A percentile compares a stretch with the other conserved stretches of the same genome.
Evolutionary conservation across 2,888 invertebrate genomes (phyloP).

Genomic region (Cabera pusaria): DNA sequence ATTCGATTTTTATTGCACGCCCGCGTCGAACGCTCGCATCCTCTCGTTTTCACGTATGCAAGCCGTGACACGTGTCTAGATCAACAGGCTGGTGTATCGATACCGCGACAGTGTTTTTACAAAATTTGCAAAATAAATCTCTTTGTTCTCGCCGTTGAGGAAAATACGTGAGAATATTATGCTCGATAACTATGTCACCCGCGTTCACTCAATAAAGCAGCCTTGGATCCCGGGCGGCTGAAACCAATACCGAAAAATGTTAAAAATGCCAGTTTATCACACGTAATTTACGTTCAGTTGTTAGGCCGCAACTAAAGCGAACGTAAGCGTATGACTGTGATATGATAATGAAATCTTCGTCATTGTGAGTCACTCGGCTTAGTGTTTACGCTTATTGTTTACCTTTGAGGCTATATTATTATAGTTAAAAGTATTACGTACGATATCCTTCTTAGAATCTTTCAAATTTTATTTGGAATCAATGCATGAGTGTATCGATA

Average conservation of each 20-base stretch:
- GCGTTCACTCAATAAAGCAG: constrained; percentile 56
- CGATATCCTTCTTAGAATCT: constrained; percentile 52
- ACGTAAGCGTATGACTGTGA: constrained; percentile 59
- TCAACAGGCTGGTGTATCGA: constrained; percentile 74
- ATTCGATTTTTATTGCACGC: constrained; percentile 72
- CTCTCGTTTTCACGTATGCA: constrained; percentile 68
- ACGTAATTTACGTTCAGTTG: constrained; percentile 63
- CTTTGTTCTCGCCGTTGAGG: constrained; percentile 75
- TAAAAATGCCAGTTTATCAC: constrained; percentile 46
- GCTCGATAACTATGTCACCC: constrained; percentile 52
- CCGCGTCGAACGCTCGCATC: constrained; percentile 69
- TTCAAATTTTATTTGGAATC: constrained; percentile 50
- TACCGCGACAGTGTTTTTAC: constrained; percentile 51
- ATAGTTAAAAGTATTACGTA: constrained; percentile 45
- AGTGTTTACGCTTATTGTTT: constrained; percentile 78
- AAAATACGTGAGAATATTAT: constrained; percentile 62
- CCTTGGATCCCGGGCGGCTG: constrained; percentile 54
- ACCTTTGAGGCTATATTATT: constrained; percentile 57
- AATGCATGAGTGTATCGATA: constrained; percentile 59
- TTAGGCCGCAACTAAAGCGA: constrained; percentile 69
- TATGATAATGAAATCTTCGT: constrained; percentile 79
- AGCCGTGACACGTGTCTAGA: constrained; percentile 63
- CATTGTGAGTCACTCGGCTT: constrained; percentile 79
- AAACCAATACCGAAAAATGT: constrained; percentile 40
- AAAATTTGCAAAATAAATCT: constrained; percentile 54